Percentiles rank a stretch among this genome's conserved stretches.
Evolutionary conservation across 1,140 invertebrate species (phyloP).

Genomic region (Nephila pilipes): DNA sequence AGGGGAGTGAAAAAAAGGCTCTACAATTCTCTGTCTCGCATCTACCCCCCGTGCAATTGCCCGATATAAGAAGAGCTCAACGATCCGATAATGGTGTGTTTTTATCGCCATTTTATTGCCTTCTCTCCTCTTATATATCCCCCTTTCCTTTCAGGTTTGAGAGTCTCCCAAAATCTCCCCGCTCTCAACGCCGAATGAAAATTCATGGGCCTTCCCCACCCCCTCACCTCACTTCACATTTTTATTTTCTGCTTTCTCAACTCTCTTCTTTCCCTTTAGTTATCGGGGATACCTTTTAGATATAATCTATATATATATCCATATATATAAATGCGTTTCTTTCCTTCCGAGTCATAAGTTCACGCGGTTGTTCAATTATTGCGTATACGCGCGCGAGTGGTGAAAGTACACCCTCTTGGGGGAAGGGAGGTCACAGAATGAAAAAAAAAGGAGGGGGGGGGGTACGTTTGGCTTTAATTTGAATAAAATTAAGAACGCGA

Average conservation of each 20-base stretch:
- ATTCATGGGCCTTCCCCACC: slow-evolving; percentile 60
- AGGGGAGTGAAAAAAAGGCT: background rate
- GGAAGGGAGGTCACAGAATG: no score
- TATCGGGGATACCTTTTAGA: slow-evolving; percentile 45
- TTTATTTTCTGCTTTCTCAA: slow-evolving; percentile 36
- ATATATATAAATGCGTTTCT: slow-evolving; percentile 4
- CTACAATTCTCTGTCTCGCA: slow-evolving; percentile 45
- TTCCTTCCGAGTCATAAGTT: background rate
- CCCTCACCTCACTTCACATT: background rate
- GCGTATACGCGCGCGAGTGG: background rate
- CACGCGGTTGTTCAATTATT: slow-evolving; percentile 49
- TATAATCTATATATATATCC: slow-evolving; percentile 41
- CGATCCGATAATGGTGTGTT: slow-evolving; percentile 75
- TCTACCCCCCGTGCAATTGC: slow-evolving; percentile 2
- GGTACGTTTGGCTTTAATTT: slow-evolving; percentile 43
- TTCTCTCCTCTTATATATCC: slow-evolving; percentile 69
- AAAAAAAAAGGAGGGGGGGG: slow-evolving; percentile 4
- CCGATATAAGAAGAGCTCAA: slow-evolving; percentile 57
- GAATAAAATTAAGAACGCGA: slow-evolving; percentile 71
- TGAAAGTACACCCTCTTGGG: background rate
- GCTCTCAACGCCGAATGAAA: slow-evolving; percentile 73
- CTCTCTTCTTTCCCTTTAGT: background rate
- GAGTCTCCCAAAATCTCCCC: slow-evolving; percentile 32
- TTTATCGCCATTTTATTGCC: slow-evolving; percentile 77
- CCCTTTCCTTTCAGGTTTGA: slow-evolving; percentile 20